Evolutionary conservation across 2,113 vertebrate genomes (phyloP), one percentile per base, ranked within the genome.

Genomic region (Tyrannus savana): DNA sequence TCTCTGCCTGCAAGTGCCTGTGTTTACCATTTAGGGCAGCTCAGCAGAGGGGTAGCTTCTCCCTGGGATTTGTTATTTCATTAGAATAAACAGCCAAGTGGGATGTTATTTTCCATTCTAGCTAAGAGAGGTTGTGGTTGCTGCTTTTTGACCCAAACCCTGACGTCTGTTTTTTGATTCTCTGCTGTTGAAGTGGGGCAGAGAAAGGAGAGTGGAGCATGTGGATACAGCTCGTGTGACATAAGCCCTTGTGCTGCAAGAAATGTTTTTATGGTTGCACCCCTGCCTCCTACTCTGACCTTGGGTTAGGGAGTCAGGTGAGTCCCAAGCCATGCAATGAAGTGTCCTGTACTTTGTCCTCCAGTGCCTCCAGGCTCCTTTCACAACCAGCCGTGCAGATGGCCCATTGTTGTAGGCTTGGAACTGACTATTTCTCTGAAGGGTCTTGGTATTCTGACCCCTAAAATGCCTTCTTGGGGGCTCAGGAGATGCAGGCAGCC

Each of bases 91-190:
- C 60, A 86, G 46, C 60, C 71, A 75, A 75, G 59, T 74, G 83
- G 49, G 78, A 63, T 73, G 89, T 75, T 69, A 18, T 77, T 96
- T 96, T 94, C 94, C 78, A 56, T 92, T 87, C 39, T 31, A 41
- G 46, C 67, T 88, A 78, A 74, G 68, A 52, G 87, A 35, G 23
- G 49, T 30, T 69, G 89, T 89, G 89, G 33, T 41, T 78, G 47
- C 37, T 84, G 44, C 37, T 87, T 94, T 67, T 71, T 84, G 77
- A 49, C 84, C 83, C 63, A 94, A 85, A 83, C 33, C 12, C 7
- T 59, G 49, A n/a, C 7, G 3, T 41, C 39, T 93, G 30, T 6
- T n/a, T 84, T 85, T 83, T 80, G 55, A 42, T 66, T 88, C 44
- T 72, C 82, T 81, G 47, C 19, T 62, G 87, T 39, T 53, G 47